Base-by-base conservation (phyloP, 2,797 vertebrate genomes). In the Calcarius lapponicus region DNA sequence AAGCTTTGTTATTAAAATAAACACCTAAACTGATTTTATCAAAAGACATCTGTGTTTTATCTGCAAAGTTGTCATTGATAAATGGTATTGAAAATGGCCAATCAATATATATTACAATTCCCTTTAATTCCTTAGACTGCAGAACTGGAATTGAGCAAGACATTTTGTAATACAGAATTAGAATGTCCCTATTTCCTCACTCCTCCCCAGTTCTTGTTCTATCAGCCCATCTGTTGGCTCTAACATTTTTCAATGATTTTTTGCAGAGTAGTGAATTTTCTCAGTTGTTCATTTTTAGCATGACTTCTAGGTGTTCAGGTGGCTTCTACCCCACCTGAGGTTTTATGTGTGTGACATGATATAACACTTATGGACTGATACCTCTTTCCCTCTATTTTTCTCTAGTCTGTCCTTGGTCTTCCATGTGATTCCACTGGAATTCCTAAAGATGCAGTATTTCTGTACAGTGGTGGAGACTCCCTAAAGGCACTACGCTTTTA, bases 381-480 rank as follows among this genome's bases (percentile, higher is more conserved):
- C 40, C 42, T 80, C 57, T 86, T 26, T 84, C 11, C 8, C 90
- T 64, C 80, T 61, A 88, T 62, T 95, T n/a, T 61, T 74, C 61
- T 96, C 25, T 92, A 99, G 99, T 98, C 97, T 71, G 53, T 97
- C 75, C 97, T 99, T 6, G 97, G 97, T 93, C 97, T 99, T 26
- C 85, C 97, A 17, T 97, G 89, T 93, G 98, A 98, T 54, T 85
- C 90, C 5, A 19, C 66, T 12, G 47, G 80, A 66, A 70, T 99
- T 65, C 88, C 98, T 10, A 96, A 98, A 64, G 97, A 98, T 25
- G 98, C 98, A 2, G 86, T 97, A 48, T 99, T 99, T 97, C 95
- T 99, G 74, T 97, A 97, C 71, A 98, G 98, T 40, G 99, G 99
- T 58, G 99, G 99, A 66, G 99, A 99, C 93, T 99, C 99, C 83